phyloP scores from a whole-genome alignment of 2,888 invertebrate species.

The Drosophila atripex region DNA sequence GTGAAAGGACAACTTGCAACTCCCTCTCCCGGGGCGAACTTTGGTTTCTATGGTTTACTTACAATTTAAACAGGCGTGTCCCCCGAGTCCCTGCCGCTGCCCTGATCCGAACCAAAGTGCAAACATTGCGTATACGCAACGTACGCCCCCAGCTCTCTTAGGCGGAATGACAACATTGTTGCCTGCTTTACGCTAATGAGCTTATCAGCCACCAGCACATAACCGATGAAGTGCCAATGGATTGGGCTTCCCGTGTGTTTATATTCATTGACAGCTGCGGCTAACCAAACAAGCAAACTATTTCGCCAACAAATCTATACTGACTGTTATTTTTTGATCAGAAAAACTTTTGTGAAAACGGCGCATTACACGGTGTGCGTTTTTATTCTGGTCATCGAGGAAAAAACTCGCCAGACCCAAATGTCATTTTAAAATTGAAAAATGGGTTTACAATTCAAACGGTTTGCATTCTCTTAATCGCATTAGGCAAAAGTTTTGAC shows the following conservation, averaged over 20 bases:
- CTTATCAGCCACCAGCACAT: conserved; percentile 52
- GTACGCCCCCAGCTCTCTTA: conserved; percentile 3
- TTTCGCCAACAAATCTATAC: not conserved
- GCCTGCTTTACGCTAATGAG: conserved; percentile 62
- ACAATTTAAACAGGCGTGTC: conserved; percentile 57
- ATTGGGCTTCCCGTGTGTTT: conserved; percentile 12
- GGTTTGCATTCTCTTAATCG: too few relatives aligned
- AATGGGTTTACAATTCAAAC: too few relatives aligned
- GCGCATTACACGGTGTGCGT: not conserved
- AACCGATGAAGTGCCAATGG: conserved; percentile 54
- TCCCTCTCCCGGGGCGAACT: conserved; percentile 16
- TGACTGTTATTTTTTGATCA: not conserved
- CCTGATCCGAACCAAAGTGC: not conserved
- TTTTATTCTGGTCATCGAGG: too few relatives aligned
- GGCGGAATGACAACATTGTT: conserved; percentile 45
- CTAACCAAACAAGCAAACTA: not conserved
- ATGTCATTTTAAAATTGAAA: too few relatives aligned
- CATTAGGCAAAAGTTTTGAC: too few relatives aligned
- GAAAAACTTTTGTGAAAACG: not conserved
- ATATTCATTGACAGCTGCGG: conserved; percentile 20
- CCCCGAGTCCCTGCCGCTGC: conserved; percentile 29
- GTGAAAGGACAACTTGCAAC: conserved; percentile 27
- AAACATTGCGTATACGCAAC: conserved; percentile 42
- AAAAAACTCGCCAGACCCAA: too few relatives aligned
- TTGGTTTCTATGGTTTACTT: conserved; percentile 45